Base-by-base conservation (phyloP, 2,888 invertebrate genomes). In the Drosophila formosana region DNA sequence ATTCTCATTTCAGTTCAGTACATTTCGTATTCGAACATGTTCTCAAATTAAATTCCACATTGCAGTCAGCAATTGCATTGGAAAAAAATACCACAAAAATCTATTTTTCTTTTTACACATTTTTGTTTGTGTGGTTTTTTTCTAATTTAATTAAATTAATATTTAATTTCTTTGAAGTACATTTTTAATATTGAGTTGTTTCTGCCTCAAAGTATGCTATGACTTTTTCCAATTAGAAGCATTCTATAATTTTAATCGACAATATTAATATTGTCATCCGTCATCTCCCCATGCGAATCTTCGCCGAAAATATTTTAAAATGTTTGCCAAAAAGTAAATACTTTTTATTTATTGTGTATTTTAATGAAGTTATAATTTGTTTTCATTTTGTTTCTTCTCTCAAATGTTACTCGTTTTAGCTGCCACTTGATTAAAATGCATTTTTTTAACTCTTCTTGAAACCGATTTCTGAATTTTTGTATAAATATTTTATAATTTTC, bases 11-110 rank as follows among this genome's bases (percentile, higher is more conserved):
- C 41, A 49, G 37, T 50, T 49, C 8, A 37, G 41, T 45, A 55
- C 8, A 49, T 49, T 58, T 50, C 0, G n/a, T 18, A 25, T 28
- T 61, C 23, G 7, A 60, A 56, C 37, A 60, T 61, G 74, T 78
- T 76, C 75, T 56, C 9, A 32, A 37, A 60, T 53, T 46, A 9
- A 53, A 45, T 53, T 63, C 23, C 49, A 9, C 51, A 43, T 30
- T 53, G 9, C 9, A 50, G 4, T 6, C 39, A 7, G 23, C 18
- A 34, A 23, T 39, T 49, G 41, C 30, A 37, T 34, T 1, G 4
- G 9, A 0, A 46, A 37, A 37, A 32, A 37, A 37, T 11, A 41
- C 39, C 7, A 0, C 7, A 41, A 41, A 11, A 37, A 37, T 30
- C 5, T 2, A 5, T 30, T 37, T 34, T 13, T 1, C n/a, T 4